Evolutionary conservation across 2,113 vertebrate genomes (phyloP).

Genomic region (Canis aureus): DNA sequence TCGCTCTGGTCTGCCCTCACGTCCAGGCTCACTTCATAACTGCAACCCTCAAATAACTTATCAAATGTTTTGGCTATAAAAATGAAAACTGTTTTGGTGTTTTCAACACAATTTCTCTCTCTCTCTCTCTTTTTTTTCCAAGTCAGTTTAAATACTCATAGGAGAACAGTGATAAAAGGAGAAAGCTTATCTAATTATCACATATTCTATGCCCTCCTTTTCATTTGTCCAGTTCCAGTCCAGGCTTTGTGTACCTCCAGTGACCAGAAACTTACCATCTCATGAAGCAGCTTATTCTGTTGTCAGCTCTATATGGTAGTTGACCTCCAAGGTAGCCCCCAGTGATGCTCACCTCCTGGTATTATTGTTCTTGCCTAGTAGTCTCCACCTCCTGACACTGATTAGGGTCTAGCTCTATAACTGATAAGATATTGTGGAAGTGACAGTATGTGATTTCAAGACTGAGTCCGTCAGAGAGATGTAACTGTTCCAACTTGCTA

Average conservation of each 20-base stretch:
- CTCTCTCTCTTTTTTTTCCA: neutral
- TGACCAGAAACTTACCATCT: neutral
- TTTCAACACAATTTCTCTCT: constrained; percentile 9
- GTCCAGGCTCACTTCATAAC: constrained; percentile 71
- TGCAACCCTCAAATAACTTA: constrained; percentile 66
- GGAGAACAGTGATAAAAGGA: neutral
- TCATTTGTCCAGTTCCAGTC: neutral
- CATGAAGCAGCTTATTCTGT: neutral
- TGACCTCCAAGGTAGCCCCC: neutral
- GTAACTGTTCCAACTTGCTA: neutral
- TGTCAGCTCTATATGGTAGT: neutral
- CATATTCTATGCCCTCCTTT: neutral
- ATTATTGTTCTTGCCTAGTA: neutral
- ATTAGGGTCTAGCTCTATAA: neutral
- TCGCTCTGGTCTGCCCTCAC: constrained; percentile 54
- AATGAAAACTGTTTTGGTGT: constrained; percentile 59
- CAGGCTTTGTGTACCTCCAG: neutral
- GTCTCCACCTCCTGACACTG: neutral
- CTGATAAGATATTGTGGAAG: too few relatives aligned
- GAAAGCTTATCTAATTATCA: neutral
- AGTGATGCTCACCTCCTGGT: neutral
- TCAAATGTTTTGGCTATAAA: constrained; percentile 67
- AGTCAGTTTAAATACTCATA: neutral
- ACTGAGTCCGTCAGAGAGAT: neutral
- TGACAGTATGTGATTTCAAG: neutral